A percentile compares a stretch with the other conserved stretches of the same genome.
Conservation (phyloP, 2,888 invertebrate species). For the Myopa tessellatipennis region DNA sequence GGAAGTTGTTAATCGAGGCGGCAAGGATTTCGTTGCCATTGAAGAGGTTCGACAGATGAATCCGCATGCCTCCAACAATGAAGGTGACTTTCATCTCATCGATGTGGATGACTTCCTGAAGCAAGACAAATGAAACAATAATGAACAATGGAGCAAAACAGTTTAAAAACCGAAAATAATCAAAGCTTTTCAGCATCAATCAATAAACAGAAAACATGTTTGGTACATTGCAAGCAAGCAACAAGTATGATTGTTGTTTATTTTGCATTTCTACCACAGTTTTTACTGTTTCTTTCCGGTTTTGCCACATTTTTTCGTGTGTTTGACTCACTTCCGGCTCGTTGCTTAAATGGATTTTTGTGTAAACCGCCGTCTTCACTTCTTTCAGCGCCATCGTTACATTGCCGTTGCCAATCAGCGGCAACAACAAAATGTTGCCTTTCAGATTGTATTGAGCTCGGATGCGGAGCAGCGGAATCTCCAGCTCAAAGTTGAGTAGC, state of each 20-base stretch:
- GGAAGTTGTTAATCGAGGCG: constrained; percentile 71
- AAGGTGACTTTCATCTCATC: constrained; percentile 72
- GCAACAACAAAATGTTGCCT: constrained; percentile 72
- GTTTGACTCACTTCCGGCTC: constrained; percentile 62
- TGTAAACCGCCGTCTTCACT: constrained; percentile 70
- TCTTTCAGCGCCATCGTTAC: constrained; percentile 71
- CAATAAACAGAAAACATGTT: no score
- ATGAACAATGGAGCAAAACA: background rate
- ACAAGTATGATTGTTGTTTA: background rate
- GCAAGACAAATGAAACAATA: no score
- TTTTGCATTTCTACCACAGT: background rate
- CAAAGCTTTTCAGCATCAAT: background rate
- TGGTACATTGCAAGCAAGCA: background rate
- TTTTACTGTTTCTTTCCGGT: background rate
- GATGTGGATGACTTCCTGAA: constrained; percentile 68
- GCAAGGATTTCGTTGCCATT: constrained; percentile 74
- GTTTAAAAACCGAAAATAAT: background rate
- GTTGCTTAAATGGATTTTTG: constrained; percentile 69
- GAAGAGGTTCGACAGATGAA: constrained; percentile 72
- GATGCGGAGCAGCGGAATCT: constrained; percentile 71
- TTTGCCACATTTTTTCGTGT: background rate
- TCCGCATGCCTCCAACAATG: constrained; percentile 70
- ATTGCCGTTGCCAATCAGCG: constrained; percentile 72
- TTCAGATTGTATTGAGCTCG: constrained; percentile 72
- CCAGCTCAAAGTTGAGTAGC: constrained; percentile 71